These are phyloP conservation scores for Eupleurogrammus muticus DNA, from an alignment of 2,797 vertebrate genomes.

Conservation along the genomic window DNA sequence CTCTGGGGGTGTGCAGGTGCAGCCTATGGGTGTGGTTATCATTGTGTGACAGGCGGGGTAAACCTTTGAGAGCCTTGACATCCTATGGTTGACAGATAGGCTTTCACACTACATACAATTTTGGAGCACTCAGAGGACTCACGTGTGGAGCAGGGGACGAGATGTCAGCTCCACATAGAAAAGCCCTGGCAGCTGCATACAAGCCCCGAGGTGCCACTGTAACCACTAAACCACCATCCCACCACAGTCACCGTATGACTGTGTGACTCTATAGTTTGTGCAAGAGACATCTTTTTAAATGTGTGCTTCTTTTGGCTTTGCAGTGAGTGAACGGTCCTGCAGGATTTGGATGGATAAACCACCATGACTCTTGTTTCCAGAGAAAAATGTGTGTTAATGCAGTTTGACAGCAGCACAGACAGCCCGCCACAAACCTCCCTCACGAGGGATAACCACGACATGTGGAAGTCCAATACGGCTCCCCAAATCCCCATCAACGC, in stretches of 20 bases:
- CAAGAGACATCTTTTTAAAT: background rate
- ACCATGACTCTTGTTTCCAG: conserved; percentile 41
- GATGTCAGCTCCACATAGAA: too few relatives aligned
- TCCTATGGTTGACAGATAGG: background rate
- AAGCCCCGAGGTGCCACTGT: too few relatives aligned
- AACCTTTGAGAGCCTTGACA: background rate
- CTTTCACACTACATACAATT: background rate
- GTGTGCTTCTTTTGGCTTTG: conserved; percentile 10
- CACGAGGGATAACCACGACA: conserved; percentile 29
- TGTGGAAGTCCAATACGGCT: conserved; percentile 41
- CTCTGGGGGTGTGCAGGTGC: background rate
- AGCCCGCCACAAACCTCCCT: conserved; percentile 38
- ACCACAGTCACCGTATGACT: too few relatives aligned
- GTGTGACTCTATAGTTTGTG: too few relatives aligned
- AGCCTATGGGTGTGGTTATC: background rate
- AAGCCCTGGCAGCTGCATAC: too few relatives aligned
- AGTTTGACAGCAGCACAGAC: conserved; percentile 54
- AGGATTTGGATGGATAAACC: conserved; percentile 43
- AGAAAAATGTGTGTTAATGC: conserved; percentile 32
- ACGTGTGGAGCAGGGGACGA: background rate
- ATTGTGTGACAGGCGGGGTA: background rate
- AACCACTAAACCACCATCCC: too few relatives aligned
- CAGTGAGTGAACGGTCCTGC: conserved; percentile 17
- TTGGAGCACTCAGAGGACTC: background rate
- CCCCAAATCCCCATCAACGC: conserved; percentile 26